Conservation (phyloP, 2,888 invertebrate genomes). For the Protonemura montana region DNA sequence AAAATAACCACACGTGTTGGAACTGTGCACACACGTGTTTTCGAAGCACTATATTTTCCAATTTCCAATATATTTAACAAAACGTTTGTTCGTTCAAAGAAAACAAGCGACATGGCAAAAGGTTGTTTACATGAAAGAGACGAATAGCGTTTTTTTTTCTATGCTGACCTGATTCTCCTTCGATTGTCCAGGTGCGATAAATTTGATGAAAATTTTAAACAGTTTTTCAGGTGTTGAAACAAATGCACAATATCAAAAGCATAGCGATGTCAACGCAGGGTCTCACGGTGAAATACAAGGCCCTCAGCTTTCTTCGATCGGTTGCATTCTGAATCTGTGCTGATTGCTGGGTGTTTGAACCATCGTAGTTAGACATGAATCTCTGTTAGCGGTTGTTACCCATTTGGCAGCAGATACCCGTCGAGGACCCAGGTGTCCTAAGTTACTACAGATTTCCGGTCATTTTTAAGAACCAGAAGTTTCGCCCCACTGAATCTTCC, state of each 20-base stretch:
- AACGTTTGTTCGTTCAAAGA: not conserved
- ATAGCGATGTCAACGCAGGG: too few relatives aligned
- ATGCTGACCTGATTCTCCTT: not conserved
- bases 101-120: not conserved
- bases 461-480: too few relatives aligned
- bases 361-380: too few relatives aligned
- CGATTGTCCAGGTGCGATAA: not conserved
- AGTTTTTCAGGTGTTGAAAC: not conserved
- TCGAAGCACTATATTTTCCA: slow-evolving; percentile 3
- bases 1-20: not conserved
- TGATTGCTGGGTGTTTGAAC: too few relatives aligned
- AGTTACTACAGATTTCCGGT: too few relatives aligned
- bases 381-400: too few relatives aligned
- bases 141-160: not conserved
- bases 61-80: not conserved
- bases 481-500: not conserved
- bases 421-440: too few relatives aligned
- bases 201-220: not conserved
- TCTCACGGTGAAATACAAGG: too few relatives aligned
- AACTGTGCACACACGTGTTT: not conserved
- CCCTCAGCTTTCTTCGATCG: too few relatives aligned
- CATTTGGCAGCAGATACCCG: too few relatives aligned
- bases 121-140: not conserved
- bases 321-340: too few relatives aligned
- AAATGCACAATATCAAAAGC: not conserved